Evolutionary conservation across 2,113 vertebrate genomes (phyloP).

Genomic region (Acanthochromis polyacanthus): DNA sequence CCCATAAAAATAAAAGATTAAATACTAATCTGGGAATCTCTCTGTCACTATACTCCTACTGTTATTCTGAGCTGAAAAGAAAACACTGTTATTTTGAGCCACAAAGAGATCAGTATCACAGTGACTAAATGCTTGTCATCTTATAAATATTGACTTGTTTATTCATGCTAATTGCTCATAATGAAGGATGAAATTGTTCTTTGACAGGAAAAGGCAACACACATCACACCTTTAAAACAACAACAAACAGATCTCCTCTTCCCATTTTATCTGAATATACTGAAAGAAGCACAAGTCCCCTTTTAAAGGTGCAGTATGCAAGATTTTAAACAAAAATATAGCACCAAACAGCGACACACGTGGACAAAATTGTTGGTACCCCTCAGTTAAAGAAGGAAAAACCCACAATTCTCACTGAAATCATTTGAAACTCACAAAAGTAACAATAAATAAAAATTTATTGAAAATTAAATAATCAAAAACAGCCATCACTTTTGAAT

Average conservation of each 20-base stretch:
- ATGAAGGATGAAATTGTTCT: constrained; percentile 2
- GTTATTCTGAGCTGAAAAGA: background rate
- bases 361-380: no score
- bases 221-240: constrained; percentile 6
- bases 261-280: constrained; percentile 19
- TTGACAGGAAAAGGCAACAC: constrained; percentile 4
- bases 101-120: background rate
- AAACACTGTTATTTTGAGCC: constrained; percentile 1
- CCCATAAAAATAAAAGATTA: no score
- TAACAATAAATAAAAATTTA: no score
- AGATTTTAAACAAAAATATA: no score
- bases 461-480: no score
- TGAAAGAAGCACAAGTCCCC: background rate
- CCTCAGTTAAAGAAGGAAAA: no score
- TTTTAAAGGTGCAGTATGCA: background rate
- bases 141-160: constrained; percentile 11
- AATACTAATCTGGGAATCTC: no score
- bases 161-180: constrained; percentile 6
- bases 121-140: constrained; percentile 2
- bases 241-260: constrained; percentile 3
- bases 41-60: no score
- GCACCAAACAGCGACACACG: no score
- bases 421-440: no score
- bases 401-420: no score
- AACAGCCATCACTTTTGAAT: no score